Evolutionary conservation across 1,140 invertebrate genomes (phyloP).

Genomic region (Mycetomoellerius zeteki): DNA sequence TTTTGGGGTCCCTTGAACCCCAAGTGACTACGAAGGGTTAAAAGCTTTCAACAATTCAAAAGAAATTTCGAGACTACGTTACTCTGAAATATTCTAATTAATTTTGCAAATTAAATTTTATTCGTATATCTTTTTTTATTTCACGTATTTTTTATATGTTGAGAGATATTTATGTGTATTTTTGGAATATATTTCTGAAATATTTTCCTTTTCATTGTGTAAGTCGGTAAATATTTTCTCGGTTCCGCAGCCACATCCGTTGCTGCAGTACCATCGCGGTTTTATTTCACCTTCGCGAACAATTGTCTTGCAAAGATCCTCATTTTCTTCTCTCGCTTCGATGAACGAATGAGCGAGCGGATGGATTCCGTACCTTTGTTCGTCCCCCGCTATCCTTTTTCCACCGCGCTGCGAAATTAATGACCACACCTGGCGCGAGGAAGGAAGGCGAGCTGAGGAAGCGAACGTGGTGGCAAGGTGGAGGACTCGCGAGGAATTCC

Average conservation of each 20-base stretch:
- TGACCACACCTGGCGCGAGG: constrained; percentile 71
- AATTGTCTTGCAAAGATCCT: constrained; percentile 64
- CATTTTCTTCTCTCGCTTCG: constrained; percentile 46
- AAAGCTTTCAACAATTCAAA: constrained; percentile 18
- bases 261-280: constrained; percentile 12
- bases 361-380: constrained; percentile 61
- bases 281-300: constrained; percentile 60
- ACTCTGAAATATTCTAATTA: background rate
- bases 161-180: background rate
- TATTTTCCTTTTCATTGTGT: background rate
- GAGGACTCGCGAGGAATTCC: constrained; percentile 68
- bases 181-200: background rate
- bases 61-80: background rate
- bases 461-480: constrained; percentile 25
- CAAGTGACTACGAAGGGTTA: too few relatives aligned
- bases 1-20: too few relatives aligned
- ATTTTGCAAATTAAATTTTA: background rate
- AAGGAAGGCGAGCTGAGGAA: constrained; percentile 34
- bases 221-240: background rate
- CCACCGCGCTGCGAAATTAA: constrained; percentile 70
- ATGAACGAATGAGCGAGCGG: constrained; percentile 27
- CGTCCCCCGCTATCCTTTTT: constrained; percentile 61
- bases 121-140: background rate
- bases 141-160: background rate
- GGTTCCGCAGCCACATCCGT: background rate